These are phyloP conservation scores for Paratrypauchen microcephalus DNA, from an alignment of 2,797 vertebrate species.

Conservation along the genomic window DNA sequence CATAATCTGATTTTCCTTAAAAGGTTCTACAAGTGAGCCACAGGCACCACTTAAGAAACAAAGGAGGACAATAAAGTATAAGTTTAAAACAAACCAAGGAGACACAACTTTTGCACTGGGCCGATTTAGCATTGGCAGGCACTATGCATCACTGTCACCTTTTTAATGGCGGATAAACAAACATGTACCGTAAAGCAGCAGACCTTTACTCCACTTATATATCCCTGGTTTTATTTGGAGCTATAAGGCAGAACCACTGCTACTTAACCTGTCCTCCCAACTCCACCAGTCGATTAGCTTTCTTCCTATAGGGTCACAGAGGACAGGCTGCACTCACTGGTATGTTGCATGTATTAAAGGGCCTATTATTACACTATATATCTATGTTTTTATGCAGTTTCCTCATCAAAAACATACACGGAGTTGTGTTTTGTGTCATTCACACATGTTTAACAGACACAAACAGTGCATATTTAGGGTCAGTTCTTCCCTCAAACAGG, in stretches of 20 bases:
- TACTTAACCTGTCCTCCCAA: conserved; percentile 34
- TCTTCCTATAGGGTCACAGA: conserved; percentile 1
- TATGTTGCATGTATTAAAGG: too few species aligned
- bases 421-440: too few species aligned
- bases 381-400: too few species aligned
- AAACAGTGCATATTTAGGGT: too few species aligned
- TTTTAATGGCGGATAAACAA: conserved; percentile 67
- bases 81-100: conserved; percentile 23
- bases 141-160: conserved; percentile 42
- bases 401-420: too few species aligned
- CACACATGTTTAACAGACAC: too few species aligned
- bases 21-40: conserved; percentile 46
- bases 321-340: too few species aligned
- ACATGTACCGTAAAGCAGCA: conserved; percentile 40
- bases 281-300: conserved; percentile 43
- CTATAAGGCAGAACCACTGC: conserved; percentile 12
- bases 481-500: too few species aligned
- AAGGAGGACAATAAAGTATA: conserved; percentile 58
- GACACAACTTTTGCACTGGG: conserved; percentile 48
- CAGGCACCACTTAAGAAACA: conserved; percentile 52
- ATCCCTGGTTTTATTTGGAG: conserved; percentile 50
- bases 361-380: too few species aligned
- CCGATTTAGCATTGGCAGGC: conserved; percentile 30
- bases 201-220: conserved; percentile 38
- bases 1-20: conserved; percentile 64